Evolutionary conservation across 2,797 vertebrate species (phyloP), one percentile per base, ranked within the genome.

Genomic region (Otolemur crassicaudatus): DNA sequence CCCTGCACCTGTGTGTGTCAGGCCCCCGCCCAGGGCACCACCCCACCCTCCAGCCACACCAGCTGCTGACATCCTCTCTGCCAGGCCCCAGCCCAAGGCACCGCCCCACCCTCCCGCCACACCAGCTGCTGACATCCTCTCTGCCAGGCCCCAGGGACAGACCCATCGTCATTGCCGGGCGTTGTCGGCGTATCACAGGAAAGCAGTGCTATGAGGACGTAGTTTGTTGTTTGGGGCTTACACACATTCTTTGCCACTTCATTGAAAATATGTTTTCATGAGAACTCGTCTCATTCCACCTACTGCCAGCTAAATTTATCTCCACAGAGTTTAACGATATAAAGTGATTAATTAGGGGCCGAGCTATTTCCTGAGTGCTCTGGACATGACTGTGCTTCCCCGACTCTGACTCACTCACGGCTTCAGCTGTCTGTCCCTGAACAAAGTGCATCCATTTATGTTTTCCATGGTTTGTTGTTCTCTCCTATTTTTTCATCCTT

Each of bases 351-450:
- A 96, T 93, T 87, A 95, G 83, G 93, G 67, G 40, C 76, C 25
- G 63, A 94, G 95, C 91, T 92, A 97, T 96, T 97, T 97, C 97
- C 96, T 96, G 96, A 81, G 94, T 75, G 46, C 95, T 87, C 65
- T 67, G 73, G 61, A 67, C 87, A 43, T 20, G 56, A 80, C 91
- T n/a, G 65, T 60, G 84, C 82, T 65, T 93, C 60, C 82, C 14
- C 76, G 90, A 76, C 77, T 87, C 81, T 69, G 97, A 97, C 65
- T 97, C 97, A 95, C 43, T 13, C 31, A 12, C n/a, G 80, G 93
- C 83, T 72, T 70, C 34, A 53, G 81, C 23, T 3, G 0, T 67
- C 91, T 95, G 94, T 87, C 80, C 80, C 95, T 89, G 90, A 96
- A 87, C 92, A 90, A 90, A 93, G 72, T 88, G 73, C 43, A 75